Evolutionary conservation across 2,113 vertebrate genomes (phyloP).

Genomic region (Nipponia nippon): DNA sequence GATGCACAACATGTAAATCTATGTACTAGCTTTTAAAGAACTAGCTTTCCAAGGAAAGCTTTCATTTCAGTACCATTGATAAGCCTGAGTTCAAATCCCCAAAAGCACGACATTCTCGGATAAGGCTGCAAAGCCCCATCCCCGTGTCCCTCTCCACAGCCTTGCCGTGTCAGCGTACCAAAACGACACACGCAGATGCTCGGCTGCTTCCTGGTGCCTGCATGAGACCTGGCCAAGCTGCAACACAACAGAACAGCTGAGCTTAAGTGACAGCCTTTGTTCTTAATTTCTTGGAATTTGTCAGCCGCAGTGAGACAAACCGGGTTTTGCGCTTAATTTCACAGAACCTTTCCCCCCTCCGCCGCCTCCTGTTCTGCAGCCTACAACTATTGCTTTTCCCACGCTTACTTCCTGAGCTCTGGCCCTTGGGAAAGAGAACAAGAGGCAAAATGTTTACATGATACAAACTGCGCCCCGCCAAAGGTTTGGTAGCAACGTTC

Average conservation of each 20-base stretch:
- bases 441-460: constrained; percentile 31
- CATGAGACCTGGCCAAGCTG: background rate
- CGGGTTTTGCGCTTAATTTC: background rate
- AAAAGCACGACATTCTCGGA: background rate
- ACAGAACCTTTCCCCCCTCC: background rate
- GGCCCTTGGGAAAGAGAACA: background rate
- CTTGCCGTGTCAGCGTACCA: background rate
- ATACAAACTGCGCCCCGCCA: background rate
- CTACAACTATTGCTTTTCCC: background rate
- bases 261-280: background rate
- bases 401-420: background rate
- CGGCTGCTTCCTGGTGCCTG: background rate
- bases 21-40: background rate
- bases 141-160: background rate
- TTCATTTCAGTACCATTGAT: background rate
- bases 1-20: background rate
- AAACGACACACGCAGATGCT: background rate
- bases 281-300: constrained; percentile 3
- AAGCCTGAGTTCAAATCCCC: background rate
- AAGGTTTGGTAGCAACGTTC: background rate
- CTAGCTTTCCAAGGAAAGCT: background rate
- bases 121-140: background rate
- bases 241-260: background rate
- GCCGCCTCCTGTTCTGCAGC: background rate
- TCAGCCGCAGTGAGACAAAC: background rate